Conservation (phyloP, 2,113 vertebrate genomes). For the Anoura caudifer region DNA sequence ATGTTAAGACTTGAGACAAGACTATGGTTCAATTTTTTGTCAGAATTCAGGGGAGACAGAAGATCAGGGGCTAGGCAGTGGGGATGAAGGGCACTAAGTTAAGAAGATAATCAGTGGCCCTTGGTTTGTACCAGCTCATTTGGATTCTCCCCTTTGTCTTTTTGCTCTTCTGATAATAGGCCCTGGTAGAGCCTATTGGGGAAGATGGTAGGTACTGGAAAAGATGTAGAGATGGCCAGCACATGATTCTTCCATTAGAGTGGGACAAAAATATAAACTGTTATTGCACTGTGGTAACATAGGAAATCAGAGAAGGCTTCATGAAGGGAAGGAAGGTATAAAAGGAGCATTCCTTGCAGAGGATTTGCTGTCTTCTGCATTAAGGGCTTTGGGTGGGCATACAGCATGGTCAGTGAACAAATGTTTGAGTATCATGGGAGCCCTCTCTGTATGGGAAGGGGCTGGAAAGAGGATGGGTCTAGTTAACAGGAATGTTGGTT, state of each 20-base stretch:
- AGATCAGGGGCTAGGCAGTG: fast-evolving
- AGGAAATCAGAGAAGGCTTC: background rate
- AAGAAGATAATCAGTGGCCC: fast-evolving
- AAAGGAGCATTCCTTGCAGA: background rate
- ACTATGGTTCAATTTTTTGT: background rate
- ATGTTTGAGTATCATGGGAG: fast-evolving
- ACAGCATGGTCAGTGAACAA: fast-evolving
- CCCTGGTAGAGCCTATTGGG: too few species aligned
- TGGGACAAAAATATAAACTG: fast-evolving
- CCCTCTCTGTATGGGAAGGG: fast-evolving
- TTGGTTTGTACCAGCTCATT: background rate
- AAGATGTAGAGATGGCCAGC: background rate
- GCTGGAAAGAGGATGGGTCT: background rate
- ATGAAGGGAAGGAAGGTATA: background rate
- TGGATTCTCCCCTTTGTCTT: background rate
- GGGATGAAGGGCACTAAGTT: fast-evolving
- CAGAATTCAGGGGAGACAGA: background rate
- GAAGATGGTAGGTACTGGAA: fast-evolving
- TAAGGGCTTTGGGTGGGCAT: fast-evolving
- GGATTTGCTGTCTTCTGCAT: background rate
- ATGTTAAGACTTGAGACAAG: background rate
- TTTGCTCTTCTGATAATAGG: background rate
- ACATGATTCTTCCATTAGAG: fast-evolving
- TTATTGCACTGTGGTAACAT: fast-evolving
- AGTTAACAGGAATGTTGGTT: fast-evolving